Evolutionary conservation across 37 sponge, comb jelly and placozoan genomes (phyloP), one percentile per base, ranked within the genome.

Genomic region (Hormiphora californensis): DNA sequence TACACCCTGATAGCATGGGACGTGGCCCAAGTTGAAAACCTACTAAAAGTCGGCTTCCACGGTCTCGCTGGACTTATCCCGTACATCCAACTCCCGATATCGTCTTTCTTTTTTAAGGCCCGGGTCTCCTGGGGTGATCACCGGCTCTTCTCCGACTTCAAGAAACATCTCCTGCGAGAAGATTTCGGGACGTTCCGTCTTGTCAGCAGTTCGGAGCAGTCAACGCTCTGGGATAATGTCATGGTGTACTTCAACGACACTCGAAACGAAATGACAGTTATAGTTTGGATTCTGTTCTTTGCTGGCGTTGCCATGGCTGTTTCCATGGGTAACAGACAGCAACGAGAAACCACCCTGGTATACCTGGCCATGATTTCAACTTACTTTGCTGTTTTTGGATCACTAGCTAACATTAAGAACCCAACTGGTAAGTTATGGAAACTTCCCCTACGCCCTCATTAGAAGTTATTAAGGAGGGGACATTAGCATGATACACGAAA

Each of bases 201-300:
- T 38, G 81, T 73, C 2, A 73, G 81, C 81, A 73, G 81, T 36
- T 8, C 81, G 40, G 81, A 73, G 81, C 81, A 73, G 35, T 73
- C 81, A 4, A 73, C 81, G 21, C 81, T 73, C 8, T 40, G 40
- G 1, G 81, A 73, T 41, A 73, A 73, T 36, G 40, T 73, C 81
- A 73, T 73, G 81, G 81, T 73, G 40, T 73, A 73, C 46, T 73
- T 73, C 81, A 73, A 73, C 23, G 81, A 73, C 23, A 43, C 81
- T 3, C 21, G 23, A 17, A 27, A 3, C 1, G 81, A 73, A 17
- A 43, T 73, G 3, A 73, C 81, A 28, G 43, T 73, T 21, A 46
- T 46, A 43, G 81, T 40, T 43, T 73, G 81, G 81, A 73, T 73
- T 22, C 25, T 73, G 81, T 73, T 73, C 25, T 11, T 73, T 21